Evolutionary conservation across 2,797 vertebrate genomes (phyloP).

Genomic region (Mus minutoides): DNA sequence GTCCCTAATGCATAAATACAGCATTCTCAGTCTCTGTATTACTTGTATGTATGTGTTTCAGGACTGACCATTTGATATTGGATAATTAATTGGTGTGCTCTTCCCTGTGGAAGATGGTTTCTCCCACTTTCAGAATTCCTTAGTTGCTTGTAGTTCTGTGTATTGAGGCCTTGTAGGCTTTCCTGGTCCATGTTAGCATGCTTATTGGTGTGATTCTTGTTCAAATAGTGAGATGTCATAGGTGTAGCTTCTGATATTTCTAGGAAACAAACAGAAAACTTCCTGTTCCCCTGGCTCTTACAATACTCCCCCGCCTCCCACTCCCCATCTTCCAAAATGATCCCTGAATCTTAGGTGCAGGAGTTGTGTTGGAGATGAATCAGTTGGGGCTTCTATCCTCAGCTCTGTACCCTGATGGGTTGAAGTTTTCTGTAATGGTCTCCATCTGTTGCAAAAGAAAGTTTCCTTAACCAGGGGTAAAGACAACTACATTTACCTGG

Average conservation of each 20-base stretch:
- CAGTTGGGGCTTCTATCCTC: not conserved
- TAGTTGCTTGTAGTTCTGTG: not conserved
- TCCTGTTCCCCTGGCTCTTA: not conserved
- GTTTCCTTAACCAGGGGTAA: not conserved
- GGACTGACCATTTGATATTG: not conserved
- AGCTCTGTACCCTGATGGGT: not conserved
- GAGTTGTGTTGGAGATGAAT: not conserved
- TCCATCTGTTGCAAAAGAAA: not conserved
- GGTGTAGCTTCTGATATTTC: not conserved
- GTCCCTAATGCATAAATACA: not conserved
- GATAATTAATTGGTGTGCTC: not conserved
- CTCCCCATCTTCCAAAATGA: not conserved
- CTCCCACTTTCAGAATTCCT: not conserved
- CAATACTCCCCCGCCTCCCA: no score
- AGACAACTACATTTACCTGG: not conserved
- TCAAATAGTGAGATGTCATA: not conserved
- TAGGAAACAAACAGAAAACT: not conserved
- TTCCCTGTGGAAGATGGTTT: not conserved
- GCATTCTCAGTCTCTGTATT: not conserved
- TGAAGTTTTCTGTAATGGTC: not conserved
- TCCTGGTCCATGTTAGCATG: not conserved
- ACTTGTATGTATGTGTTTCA: not conserved
- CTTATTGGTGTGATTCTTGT: not conserved
- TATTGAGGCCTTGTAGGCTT: not conserved
- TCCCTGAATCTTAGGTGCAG: not conserved